Percentiles rank a stretch among this genome's conserved stretches.
These are phyloP conservation scores for Dermochelys coriacea DNA, from an alignment of 2,797 vertebrate species.

Conservation along the genomic window DNA sequence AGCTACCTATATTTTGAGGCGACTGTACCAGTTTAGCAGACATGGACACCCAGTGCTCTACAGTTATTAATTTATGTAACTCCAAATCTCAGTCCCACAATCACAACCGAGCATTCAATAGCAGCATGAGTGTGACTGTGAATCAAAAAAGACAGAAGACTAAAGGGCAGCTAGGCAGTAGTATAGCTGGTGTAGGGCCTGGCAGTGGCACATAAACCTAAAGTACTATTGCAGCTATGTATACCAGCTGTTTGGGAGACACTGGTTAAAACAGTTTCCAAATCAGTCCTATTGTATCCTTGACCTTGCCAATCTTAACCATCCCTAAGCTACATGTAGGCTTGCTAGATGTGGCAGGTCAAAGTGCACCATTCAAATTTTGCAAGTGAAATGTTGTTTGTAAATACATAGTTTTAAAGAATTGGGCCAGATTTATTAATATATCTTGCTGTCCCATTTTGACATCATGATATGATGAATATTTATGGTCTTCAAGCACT, in stretches of 20 bases:
- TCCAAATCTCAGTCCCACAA: neutral
- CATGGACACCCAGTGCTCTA: neutral
- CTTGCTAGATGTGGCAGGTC: neutral
- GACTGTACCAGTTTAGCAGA: neutral
- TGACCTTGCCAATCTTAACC: neutral
- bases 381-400: neutral
- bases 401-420: neutral
- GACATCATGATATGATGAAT: constrained; percentile 25
- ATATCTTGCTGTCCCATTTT: constrained; percentile 43
- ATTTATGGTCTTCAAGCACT: constrained; percentile 65
- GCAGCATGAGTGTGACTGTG: neutral
- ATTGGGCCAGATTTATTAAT: constrained; percentile 34
- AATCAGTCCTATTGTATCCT: neutral
- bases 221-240: neutral
- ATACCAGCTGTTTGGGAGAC: neutral
- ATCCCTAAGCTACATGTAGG: neutral
- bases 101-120: neutral
- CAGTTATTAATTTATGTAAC: neutral
- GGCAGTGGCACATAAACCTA: neutral
- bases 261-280: neutral
- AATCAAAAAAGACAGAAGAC: neutral
- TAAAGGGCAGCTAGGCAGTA: neutral
- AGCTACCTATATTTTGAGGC: constrained; percentile 22
- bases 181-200: neutral
- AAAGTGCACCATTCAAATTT: neutral